Percentiles rank a stretch among this genome's conserved stretches.
Evolutionary conservation across 2,113 vertebrate species (phyloP).

Genomic region (Urocolius indicus): DNA sequence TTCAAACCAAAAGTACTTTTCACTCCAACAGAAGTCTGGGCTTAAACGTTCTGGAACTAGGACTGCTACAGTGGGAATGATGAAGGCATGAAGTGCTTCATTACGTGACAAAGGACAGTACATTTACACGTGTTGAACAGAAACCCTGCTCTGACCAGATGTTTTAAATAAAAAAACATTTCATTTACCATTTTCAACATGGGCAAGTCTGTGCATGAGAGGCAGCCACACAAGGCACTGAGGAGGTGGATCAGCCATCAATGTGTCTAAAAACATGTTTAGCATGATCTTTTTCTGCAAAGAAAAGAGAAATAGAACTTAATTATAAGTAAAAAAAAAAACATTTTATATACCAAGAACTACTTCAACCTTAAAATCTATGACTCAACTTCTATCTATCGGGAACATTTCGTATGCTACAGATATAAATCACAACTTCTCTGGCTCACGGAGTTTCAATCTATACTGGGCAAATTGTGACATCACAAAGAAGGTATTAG

Average conservation of each 20-base stretch:
- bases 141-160: neutral
- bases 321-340: rapidly evolving
- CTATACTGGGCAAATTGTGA: neutral
- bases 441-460: neutral
- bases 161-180: neutral
- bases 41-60: neutral
- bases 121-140: rapidly evolving
- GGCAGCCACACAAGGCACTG: conserved; percentile 99
- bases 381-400: neutral
- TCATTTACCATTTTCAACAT: conserved; percentile 93
- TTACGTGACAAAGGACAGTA: rapidly evolving
- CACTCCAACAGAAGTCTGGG: neutral
- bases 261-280: conserved; percentile 93
- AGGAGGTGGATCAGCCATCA: conserved; percentile 97
- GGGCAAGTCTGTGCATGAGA: conserved; percentile 96
- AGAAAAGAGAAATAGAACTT: conserved; percentile 5
- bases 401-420: neutral
- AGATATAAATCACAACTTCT: neutral
- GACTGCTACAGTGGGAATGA: rapidly evolving
- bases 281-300: conserved; percentile 93
- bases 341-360: too few species aligned
- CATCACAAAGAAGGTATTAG: neutral
- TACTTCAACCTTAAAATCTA: neutral
- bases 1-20: neutral
- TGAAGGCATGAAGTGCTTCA: neutral